These are phyloP conservation scores for Vulpes ferrilata DNA, from an alignment of 2,113 vertebrate species.

Conservation along the genomic window DNA sequence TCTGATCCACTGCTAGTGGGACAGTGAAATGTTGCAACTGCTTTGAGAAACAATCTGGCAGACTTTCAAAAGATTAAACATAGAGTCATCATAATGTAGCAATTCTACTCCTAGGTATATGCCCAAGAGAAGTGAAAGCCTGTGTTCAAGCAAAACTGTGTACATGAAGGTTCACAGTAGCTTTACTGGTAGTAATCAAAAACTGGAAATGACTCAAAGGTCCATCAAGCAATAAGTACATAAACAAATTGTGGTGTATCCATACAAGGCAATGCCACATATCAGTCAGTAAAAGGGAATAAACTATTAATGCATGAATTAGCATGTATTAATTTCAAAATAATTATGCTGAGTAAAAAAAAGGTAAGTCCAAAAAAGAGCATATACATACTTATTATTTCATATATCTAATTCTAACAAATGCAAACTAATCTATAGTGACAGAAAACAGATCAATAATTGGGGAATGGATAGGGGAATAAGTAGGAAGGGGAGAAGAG, in stretches of 20 bases:
- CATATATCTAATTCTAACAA: background rate
- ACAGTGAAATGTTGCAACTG: background rate
- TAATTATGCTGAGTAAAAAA: background rate
- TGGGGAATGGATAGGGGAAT: background rate
- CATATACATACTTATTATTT: background rate
- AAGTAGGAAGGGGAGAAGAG: background rate
- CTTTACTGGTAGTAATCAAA: background rate
- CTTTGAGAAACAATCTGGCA: background rate
- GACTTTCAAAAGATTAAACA: background rate
- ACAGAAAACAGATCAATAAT: background rate
- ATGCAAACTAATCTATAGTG: background rate
- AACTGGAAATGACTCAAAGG: background rate
- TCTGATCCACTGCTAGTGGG: background rate
- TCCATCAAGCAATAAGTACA: background rate
- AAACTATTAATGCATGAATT: background rate
- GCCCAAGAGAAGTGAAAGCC: background rate
- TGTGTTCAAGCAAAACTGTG: background rate
- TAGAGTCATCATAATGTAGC: background rate
- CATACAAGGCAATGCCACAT: background rate
- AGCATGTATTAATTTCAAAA: background rate
- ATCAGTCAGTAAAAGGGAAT: background rate
- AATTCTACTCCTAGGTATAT: background rate
- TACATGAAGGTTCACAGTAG: background rate
- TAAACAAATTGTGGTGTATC: background rate
- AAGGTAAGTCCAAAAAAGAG: background rate